Percentiles rank a stretch among this genome's conserved stretches.
phyloP scores from a whole-genome alignment of 1,140 invertebrate genomes.

The Bombus terrestris region DNA sequence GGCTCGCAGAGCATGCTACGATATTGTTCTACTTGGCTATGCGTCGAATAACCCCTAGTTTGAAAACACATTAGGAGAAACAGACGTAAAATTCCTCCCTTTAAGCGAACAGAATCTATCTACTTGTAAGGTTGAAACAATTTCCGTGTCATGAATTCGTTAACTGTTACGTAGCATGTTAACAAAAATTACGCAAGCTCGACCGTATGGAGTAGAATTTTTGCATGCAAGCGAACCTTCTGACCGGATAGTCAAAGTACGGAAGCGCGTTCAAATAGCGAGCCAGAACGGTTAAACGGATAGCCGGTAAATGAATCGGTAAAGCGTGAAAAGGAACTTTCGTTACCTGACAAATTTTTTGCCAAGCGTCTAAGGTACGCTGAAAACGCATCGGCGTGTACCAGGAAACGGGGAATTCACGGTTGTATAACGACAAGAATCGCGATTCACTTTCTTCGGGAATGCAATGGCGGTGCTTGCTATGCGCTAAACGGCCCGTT shows the following conservation, averaged over 20 bases:
- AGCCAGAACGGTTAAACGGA: not conserved
- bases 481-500: slow-evolving; percentile 24
- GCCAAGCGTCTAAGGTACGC: not conserved
- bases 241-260: not conserved
- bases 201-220: not conserved
- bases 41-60: not conserved
- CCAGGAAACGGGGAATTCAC: slow-evolving; percentile 9
- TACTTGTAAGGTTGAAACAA: not conserved
- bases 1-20: too few species aligned
- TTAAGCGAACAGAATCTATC: not conserved
- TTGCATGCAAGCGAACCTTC: not conserved
- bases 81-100: not conserved
- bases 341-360: not conserved
- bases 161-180: not conserved
- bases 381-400: not conserved
- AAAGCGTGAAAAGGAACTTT: not conserved
- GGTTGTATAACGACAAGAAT: slow-evolving; percentile 47
- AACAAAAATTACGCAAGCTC: not conserved
- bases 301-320: not conserved
- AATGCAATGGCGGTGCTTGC: slow-evolving; percentile 23
- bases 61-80: not conserved
- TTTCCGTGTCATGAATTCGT: not conserved
- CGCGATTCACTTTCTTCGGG: slow-evolving; percentile 57
- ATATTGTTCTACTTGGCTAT: too few species aligned
- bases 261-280: not conserved